A percentile compares a stretch with the other conserved stretches of the same genome.
Conservation (phyloP, 2,888 invertebrate species). For the Meandrusa payeni region DNA sequence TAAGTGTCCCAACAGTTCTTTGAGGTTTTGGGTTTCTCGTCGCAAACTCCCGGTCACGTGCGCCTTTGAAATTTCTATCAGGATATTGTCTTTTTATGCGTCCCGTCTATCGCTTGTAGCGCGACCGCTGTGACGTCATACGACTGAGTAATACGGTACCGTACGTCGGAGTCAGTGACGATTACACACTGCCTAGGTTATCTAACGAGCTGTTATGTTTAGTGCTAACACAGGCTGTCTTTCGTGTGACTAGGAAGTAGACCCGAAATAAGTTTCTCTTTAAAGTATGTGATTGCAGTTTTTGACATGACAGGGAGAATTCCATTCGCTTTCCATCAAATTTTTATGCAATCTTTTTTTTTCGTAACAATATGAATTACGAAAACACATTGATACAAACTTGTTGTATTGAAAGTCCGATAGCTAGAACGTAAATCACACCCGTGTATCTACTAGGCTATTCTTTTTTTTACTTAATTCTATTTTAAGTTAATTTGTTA, state of each 20-base stretch:
- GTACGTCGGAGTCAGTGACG: background rate
- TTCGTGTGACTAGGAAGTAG: background rate
- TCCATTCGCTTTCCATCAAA: no score
- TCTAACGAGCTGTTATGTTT: slow-evolving; percentile 9
- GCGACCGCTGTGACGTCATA: slow-evolving; percentile 20
- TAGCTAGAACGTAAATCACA: no score
- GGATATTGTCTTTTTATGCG: slow-evolving; percentile 23
- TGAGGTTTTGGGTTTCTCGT: background rate
- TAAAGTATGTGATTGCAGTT: no score
- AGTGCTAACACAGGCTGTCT: background rate
- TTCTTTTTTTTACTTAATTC: no score
- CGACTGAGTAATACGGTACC: slow-evolving; percentile 18
- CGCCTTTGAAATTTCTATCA: slow-evolving; percentile 17
- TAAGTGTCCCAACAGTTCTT: background rate
- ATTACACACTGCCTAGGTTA: slow-evolving; percentile 4
- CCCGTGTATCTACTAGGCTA: no score
- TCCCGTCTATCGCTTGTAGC: slow-evolving; percentile 6
- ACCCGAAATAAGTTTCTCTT: no score
- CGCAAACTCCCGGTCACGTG: slow-evolving; percentile 10
- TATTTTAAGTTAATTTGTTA: no score
- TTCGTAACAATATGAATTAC: no score
- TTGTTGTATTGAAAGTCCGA: no score
- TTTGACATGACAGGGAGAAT: no score
- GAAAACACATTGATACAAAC: no score
- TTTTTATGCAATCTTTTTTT: no score